Evolutionary conservation across 2,888 invertebrate genomes (phyloP).

Genomic region (Malthinus seriepunctatus): DNA sequence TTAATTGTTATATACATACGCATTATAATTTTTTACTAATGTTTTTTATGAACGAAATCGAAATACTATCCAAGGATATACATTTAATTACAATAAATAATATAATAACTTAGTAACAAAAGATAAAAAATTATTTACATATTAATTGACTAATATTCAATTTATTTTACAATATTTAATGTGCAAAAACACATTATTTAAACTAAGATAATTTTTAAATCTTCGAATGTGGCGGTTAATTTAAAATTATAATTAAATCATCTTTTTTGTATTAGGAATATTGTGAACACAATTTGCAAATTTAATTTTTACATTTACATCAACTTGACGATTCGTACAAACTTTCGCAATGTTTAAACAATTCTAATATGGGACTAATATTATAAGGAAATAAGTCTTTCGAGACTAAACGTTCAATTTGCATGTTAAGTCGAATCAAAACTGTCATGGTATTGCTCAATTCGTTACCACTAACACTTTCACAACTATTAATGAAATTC

Average conservation of each 20-base stretch:
- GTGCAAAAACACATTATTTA: too few species aligned
- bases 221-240: background rate
- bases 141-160: background rate
- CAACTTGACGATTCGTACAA: conserved; percentile 69
- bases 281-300: background rate
- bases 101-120: conserved; percentile 16
- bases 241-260: background rate
- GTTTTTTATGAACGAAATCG: too few species aligned
- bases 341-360: conserved; percentile 82
- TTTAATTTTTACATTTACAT: background rate
- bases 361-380: conserved; percentile 82
- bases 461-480: conserved; percentile 57
- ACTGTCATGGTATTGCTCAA: conserved; percentile 85
- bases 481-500: conserved; percentile 78
- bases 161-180: background rate
- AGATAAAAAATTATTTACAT: background rate
- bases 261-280: background rate
- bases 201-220: background rate
- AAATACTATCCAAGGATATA: conserved; percentile 1
- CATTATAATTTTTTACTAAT: too few species aligned
- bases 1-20: too few species aligned
- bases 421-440: conserved; percentile 74
- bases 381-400: conserved; percentile 87
- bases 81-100: conserved; percentile 24
- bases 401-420: conserved; percentile 81